Conservation (phyloP, 2,888 invertebrate genomes). For the Caenorhabditis sp. region DNA sequence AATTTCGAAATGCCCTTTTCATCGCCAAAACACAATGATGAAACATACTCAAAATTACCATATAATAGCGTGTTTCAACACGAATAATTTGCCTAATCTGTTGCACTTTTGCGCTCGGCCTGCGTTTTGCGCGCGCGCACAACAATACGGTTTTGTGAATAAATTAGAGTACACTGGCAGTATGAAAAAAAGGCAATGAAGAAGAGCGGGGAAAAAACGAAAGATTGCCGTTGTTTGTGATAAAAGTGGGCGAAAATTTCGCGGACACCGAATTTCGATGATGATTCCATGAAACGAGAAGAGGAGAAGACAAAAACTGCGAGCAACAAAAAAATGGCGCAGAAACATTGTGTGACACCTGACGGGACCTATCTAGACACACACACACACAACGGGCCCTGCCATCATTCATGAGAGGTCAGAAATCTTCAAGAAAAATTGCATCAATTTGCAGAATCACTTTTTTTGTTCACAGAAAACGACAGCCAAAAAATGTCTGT, state of each 20-base stretch:
- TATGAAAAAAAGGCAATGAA: not conserved
- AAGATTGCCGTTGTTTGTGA: not conserved
- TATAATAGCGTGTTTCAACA: not conserved
- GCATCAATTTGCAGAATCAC: not conserved
- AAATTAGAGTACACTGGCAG: not conserved
- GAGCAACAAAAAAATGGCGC: no score
- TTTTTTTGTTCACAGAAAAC: not conserved
- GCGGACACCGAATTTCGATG: not conserved
- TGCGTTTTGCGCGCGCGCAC: not conserved
- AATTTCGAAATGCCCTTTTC: no score
- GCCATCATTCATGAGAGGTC: not conserved
- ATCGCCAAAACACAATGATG: no score
- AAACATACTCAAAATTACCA: no score
- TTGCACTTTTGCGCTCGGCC: not conserved
- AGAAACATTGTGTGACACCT: no score
- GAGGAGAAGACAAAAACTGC: not conserved
- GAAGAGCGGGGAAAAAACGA: not conserved
- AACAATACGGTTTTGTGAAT: not conserved
- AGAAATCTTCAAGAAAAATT: not conserved
- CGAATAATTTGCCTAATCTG: conserved; percentile 1
- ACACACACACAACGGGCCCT: no score
- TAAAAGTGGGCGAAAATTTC: not conserved
- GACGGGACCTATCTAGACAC: no score
- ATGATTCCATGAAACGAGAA: not conserved
- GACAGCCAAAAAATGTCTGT: not conserved